Conservation (phyloP, 2,113 vertebrate genomes). For the Aspiorhynchus laticeps region DNA sequence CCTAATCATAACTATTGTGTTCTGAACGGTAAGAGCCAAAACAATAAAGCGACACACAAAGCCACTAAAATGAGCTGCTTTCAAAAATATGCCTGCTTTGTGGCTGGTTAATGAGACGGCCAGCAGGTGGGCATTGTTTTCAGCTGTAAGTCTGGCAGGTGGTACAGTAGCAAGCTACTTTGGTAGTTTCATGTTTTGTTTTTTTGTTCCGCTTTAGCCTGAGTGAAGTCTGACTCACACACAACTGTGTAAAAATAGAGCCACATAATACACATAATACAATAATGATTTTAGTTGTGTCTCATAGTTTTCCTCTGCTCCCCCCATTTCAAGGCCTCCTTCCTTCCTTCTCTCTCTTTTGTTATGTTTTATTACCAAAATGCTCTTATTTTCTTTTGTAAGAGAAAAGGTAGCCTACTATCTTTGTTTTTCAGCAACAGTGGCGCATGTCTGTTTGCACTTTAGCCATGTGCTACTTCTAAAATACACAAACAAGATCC, state of each 20-base stretch:
- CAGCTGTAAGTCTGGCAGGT: constrained; percentile 48
- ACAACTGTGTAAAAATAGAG: constrained; percentile 46
- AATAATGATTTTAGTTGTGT: constrained; percentile 53
- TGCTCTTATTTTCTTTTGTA: constrained; percentile 3
- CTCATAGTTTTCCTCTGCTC: constrained; percentile 45
- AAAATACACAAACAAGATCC: constrained; percentile 27
- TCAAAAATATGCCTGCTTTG: neutral
- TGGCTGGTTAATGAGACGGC: neutral
- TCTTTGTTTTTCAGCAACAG: constrained; percentile 1
- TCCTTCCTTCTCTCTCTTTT: constrained; percentile 60
- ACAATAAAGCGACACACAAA: constrained; percentile 7
- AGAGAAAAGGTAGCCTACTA: neutral
- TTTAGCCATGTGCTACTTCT: neutral
- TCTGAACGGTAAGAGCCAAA: neutral
- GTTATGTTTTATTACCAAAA: constrained; percentile 58
- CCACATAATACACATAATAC: constrained; percentile 34
- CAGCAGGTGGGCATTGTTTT: constrained; percentile 55
- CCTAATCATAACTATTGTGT: constrained; percentile 30
- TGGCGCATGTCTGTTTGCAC: neutral
- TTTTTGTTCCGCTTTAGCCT: constrained; percentile 31
- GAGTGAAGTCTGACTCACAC: constrained; percentile 33
- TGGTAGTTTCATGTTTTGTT: constrained; percentile 35
- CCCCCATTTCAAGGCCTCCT: constrained; percentile 59
- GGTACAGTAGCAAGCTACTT: constrained; percentile 35
- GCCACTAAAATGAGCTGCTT: constrained; percentile 11